These are phyloP conservation scores for Hetaerina americana DNA, from an alignment of 1,140 invertebrate species.

Conservation along the genomic window DNA sequence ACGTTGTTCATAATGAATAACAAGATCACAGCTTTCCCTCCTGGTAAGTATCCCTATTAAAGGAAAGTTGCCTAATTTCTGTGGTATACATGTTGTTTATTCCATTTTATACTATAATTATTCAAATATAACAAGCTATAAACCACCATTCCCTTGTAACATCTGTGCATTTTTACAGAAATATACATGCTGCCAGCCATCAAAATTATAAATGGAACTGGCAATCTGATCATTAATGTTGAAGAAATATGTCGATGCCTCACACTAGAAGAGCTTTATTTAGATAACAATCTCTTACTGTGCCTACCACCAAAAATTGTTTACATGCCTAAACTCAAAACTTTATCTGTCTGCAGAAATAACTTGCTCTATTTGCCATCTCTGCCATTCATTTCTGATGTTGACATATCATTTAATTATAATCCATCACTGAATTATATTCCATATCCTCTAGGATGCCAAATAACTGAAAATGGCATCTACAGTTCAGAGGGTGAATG, in stretches of 20 bases:
- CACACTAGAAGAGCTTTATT: neutral
- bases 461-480: neutral
- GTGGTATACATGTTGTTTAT: neutral
- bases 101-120: no score
- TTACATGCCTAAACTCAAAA: neutral
- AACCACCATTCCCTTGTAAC: no score
- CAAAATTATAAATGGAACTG: neutral
- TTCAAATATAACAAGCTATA: no score
- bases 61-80: neutral
- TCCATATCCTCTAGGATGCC: neutral
- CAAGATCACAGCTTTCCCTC: neutral
- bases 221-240: neutral
- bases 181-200: neutral
- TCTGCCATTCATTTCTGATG: neutral
- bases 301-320: neutral
- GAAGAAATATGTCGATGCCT: neutral
- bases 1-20: neutral
- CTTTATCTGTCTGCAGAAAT: neutral
- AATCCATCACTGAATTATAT: neutral
- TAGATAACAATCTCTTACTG: neutral
- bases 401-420: neutral
- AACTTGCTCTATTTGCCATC: neutral
- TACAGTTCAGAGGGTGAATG: neutral
- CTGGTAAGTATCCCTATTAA: neutral
- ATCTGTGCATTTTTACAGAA: no score